phyloP scores from a whole-genome alignment of 1,140 invertebrate species.

The Drosophila grimshawi region DNA sequence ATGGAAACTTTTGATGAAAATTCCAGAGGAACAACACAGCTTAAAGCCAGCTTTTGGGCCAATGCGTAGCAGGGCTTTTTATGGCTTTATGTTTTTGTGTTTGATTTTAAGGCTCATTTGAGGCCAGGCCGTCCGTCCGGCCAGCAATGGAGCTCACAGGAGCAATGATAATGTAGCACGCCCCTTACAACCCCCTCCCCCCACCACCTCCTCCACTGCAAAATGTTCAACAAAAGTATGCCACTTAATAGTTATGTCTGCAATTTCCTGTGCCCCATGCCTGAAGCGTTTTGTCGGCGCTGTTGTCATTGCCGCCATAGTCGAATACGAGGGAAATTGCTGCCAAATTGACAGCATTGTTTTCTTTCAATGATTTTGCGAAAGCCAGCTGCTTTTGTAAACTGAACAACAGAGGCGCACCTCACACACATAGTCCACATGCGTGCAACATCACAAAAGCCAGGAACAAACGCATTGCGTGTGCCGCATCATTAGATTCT shows the following conservation, averaged over 20 bases:
- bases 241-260: constrained; percentile 81
- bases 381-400: constrained; percentile 3
- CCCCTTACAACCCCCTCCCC: too few relatives aligned
- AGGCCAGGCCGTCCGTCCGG: constrained; percentile 9
- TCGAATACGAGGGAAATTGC: constrained; percentile 51
- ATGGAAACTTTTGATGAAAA: background rate
- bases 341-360: constrained; percentile 80
- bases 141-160: background rate
- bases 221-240: constrained; percentile 35
- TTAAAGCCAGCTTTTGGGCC: constrained; percentile 24
- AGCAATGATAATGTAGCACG: constrained; percentile 62
- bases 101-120: constrained; percentile 68
- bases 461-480: constrained; percentile 29
- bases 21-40: background rate
- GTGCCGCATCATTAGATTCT: constrained; percentile 31
- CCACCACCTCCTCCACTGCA: background rate
- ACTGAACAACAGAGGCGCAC: background rate
- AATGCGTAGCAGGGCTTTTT: constrained; percentile 15
- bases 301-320: constrained; percentile 25
- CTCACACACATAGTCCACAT: constrained; percentile 11
- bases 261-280: constrained; percentile 74
- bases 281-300: constrained; percentile 61
- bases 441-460: constrained; percentile 27
- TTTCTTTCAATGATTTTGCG: constrained; percentile 62
- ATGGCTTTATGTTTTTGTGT: constrained; percentile 12